These are phyloP conservation scores for Oreochromis niloticus DNA, from an alignment of 2,113 vertebrate genomes.

Conservation along the genomic window DNA sequence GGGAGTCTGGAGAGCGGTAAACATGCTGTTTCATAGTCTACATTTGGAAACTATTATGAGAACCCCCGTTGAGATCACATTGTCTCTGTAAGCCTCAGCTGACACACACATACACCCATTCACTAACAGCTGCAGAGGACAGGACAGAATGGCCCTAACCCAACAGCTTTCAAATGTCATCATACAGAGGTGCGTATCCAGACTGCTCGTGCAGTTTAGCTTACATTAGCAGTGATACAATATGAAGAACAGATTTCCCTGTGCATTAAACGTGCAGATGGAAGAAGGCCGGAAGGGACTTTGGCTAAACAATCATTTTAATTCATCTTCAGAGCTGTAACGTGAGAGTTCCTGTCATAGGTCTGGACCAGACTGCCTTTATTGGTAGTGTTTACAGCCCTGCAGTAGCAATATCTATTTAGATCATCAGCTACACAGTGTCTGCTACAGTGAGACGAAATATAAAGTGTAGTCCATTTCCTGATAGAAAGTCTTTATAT, in stretches of 20 bases:
- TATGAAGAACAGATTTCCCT: not conserved
- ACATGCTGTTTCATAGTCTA: slow-evolving; percentile 8
- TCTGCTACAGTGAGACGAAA: not conserved
- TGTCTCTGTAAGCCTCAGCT: slow-evolving; percentile 1
- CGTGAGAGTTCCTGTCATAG: slow-evolving; percentile 22
- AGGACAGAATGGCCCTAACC: slow-evolving; percentile 12
- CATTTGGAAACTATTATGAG: slow-evolving; percentile 60
- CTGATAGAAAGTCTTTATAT: not conserved
- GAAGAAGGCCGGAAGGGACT: not conserved
- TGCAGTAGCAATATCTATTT: slow-evolving; percentile 52
- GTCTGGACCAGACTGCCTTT: slow-evolving; percentile 61
- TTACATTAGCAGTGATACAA: slow-evolving; percentile 19
- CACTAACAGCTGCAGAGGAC: slow-evolving; percentile 50
- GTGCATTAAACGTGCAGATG: not conserved
- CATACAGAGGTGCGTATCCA: not conserved
- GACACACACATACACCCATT: slow-evolving; percentile 12
- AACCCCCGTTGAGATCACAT: slow-evolving; percentile 39
- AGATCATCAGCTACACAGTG: slow-evolving; percentile 41
- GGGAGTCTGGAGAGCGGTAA: not conserved
- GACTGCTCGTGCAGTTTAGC: not conserved
- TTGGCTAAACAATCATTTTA: slow-evolving; percentile 1
- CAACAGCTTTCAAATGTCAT: slow-evolving; percentile 42
- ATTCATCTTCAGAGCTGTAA: slow-evolving; percentile 44
- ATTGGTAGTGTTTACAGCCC: slow-evolving; percentile 69
- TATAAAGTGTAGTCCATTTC: not conserved